Percentiles rank a stretch among this genome's conserved stretches.
Evolutionary conservation across 1,140 invertebrate genomes (phyloP).

Genomic region (Globodera rostochiensis): DNA sequence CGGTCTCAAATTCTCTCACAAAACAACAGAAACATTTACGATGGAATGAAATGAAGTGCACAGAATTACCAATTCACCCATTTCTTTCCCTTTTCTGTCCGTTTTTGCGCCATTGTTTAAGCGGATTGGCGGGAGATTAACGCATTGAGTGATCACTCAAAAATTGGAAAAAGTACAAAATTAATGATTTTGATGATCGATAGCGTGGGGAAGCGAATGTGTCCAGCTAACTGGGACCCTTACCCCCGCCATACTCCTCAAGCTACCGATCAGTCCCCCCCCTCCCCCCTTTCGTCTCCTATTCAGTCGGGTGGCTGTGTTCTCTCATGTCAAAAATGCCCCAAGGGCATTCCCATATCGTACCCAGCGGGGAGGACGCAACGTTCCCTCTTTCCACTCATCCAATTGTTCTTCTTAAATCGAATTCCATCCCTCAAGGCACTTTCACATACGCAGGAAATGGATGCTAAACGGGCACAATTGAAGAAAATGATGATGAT

Average conservation of each 20-base stretch:
- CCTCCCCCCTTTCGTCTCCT: too few relatives aligned
- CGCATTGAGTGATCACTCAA: not conserved
- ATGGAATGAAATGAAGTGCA: not conserved
- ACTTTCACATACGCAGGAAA: conserved; percentile 1
- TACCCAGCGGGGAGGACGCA: not conserved
- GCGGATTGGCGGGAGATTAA: conserved; percentile 13
- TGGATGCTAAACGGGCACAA: not conserved
- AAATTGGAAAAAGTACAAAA: not conserved
- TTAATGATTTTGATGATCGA: not conserved
- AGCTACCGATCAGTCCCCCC: too few relatives aligned
- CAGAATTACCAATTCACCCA: not conserved
- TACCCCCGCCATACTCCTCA: not conserved
- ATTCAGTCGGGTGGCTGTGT: not conserved
- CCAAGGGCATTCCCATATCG: not conserved
- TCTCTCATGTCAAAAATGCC: not conserved
- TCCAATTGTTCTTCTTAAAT: not conserved
- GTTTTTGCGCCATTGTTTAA: conserved; percentile 7
- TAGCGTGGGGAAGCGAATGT: not conserved
- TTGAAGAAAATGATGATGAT: not conserved
- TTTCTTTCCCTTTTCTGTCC: not conserved
- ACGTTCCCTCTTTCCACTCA: not conserved
- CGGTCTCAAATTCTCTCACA: not conserved
- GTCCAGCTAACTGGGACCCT: not conserved
- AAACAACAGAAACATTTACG: not conserved
- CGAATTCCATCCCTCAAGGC: not conserved